A percentile compares a stretch with the other conserved stretches of the same genome.
Conservation (phyloP, 2,797 vertebrate species). For the Anabacerthia variegaticeps region DNA sequence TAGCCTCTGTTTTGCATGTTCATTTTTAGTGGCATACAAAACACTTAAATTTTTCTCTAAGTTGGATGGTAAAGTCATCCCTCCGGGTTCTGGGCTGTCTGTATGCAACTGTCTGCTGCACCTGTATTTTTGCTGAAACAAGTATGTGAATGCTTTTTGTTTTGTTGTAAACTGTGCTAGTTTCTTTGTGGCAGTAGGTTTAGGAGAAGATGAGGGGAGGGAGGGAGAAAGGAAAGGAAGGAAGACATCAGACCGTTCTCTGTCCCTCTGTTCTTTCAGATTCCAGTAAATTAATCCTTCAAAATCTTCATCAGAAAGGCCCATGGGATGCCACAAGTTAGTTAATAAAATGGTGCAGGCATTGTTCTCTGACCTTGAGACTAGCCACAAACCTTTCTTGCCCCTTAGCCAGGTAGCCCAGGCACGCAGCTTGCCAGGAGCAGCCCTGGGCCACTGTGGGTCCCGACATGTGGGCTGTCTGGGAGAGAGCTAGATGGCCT, state of each 20-base stretch:
- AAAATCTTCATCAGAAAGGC: neutral
- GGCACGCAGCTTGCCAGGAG: neutral
- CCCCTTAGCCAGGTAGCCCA: neutral
- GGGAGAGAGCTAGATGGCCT: neutral
- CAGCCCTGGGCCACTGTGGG: neutral
- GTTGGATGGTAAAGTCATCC: neutral
- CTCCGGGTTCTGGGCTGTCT: neutral
- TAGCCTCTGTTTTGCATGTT: neutral
- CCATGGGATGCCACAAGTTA: rapidly evolving
- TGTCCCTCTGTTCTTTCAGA: neutral
- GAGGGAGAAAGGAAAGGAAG: neutral
- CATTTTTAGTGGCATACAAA: neutral
- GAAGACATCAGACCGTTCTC: neutral
- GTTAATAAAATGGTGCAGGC: neutral
- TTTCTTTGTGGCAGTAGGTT: neutral
- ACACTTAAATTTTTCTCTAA: neutral
- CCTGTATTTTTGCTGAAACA: neutral
- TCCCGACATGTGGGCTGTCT: rapidly evolving
- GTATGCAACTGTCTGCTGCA: neutral
- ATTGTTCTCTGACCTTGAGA: neutral
- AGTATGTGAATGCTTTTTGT: neutral
- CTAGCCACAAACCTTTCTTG: neutral
- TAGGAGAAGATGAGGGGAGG: neutral
- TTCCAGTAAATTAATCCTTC: neutral
- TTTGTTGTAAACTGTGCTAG: neutral